phyloP scores from a whole-genome alignment of 2,888 invertebrate genomes.

The Villa cingulata region DNA sequence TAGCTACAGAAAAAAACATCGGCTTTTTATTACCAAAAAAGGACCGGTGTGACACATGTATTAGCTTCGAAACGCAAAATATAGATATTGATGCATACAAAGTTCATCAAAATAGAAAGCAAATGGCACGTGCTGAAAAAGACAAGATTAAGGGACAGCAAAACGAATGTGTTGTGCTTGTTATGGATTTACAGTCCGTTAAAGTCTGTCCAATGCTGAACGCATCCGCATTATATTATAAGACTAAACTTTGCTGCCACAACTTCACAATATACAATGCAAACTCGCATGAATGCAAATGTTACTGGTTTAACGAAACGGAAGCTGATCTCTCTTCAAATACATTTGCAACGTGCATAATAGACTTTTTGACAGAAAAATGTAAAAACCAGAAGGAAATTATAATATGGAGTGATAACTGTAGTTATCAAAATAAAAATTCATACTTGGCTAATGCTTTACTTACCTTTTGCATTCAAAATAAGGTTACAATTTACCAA shows the following conservation, averaged over 20 bases:
- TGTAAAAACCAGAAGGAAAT: not conserved
- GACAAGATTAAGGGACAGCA: no score
- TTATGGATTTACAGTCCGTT: constrained; percentile 4
- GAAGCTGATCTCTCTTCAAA: constrained; percentile 6
- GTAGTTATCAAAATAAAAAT: constrained; percentile 5
- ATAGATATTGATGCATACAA: no score
- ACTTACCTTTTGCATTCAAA: constrained; percentile 1
- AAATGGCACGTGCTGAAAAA: no score
- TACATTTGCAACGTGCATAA: constrained; percentile 8
- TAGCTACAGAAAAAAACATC: no score
- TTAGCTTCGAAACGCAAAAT: no score
- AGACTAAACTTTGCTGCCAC: no score
- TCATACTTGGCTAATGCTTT: constrained; percentile 5
- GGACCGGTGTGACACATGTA: no score
- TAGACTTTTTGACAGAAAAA: constrained; percentile 3
- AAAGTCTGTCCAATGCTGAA: constrained; percentile 4
- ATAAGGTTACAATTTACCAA: not conserved
- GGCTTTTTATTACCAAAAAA: no score
- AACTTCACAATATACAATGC: constrained; percentile 2
- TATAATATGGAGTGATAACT: constrained; percentile 5
- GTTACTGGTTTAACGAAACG: constrained; percentile 9
- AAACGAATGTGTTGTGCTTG: not conserved
- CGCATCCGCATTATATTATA: constrained; percentile 2
- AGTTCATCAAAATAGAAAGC: no score
- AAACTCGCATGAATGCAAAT: not conserved